Base-by-base conservation (phyloP, 2,797 vertebrate genomes). In the Xenentodon cancila region DNA sequence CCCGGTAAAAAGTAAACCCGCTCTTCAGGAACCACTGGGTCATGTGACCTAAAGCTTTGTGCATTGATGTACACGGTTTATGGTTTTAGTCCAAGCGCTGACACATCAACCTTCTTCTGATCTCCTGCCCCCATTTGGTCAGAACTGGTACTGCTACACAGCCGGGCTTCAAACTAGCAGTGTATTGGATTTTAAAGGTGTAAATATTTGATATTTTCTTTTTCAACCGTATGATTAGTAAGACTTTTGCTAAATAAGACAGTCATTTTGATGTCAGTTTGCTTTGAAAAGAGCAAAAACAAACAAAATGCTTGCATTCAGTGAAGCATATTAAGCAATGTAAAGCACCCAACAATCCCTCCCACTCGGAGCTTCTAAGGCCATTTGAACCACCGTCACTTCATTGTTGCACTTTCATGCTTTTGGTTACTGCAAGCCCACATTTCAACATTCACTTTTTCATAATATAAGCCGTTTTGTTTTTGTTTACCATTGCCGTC, bases 211-310 rank as follows among this genome's bases (percentile, higher is more conserved):
- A 57, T 47, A 51, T 47, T 47, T 44, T 51, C 20, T 37, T 42
- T 27, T 43, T 62, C 49, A 82, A 77, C 59, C 51, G 61, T 71
- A 21, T 58, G 18, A 62, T 57, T 66, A 66, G 49, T 86, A 84
- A 88, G 68, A 87, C 72, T 75, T 25, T 72, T 76, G 22, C 68
- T 77, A 27, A 19, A 52, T 68, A 75, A 84, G 55, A 84, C 75
- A 77, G 59, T 25, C 70, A 46, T 64, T 65, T 65, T 69, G 32
- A 79, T 76, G 61, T 71, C 69, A 76, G 81, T 59, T 75, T 67
- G 60, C 66, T 77, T 45, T 70, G 46, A 77, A 88, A 88, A 84
- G 87, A 89, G 83, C 75, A 75, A 83, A 82, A 84, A 73, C 1
- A 65, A 71, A 60, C 27, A 44, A 56, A 84, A 66, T 45, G 20